Evolutionary conservation across 2,797 vertebrate genomes (phyloP), one percentile per base, ranked within the genome.

Genomic region (Alauda arvensis): DNA sequence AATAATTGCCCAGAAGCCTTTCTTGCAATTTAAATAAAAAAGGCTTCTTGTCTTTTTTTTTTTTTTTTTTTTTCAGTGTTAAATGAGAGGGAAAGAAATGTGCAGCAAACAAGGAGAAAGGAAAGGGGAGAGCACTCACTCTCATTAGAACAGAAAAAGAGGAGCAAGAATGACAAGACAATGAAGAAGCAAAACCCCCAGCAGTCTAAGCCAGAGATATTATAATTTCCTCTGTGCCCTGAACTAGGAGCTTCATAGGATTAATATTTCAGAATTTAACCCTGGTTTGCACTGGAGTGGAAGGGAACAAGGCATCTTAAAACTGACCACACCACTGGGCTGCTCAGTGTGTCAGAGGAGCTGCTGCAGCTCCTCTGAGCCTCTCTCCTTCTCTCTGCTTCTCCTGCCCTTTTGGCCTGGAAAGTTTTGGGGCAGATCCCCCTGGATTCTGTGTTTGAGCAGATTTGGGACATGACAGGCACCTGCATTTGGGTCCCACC

Each of bases 201-300:
- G 26, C n/a, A 65, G 33, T 23, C 14, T 67, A 55, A 80, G 37
- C 6, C 37, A 76, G 76, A 75, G 14, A 21, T 31, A 15, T 20
- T 18, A 23, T 17, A 2, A 46, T 48, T 88, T 83, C 52, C 28
- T 66, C 11, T 26, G 14, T 34, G 18, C 1, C 2, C 19, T 81
- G 48, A 26, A 40, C 31, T 25, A 33, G 14, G 26, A 21, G 9
- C 5, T 37, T 65, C 0, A 0, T 7, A 45, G 31, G 12, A 34
- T 17, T 17, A 33, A 45, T 48, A 31, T 62, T n/a, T 24, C 23
- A 26, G 55, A 91, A 85, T 83, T 43, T 12, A 49, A 51, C 12
- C 12, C 24, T 77, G 18, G 23, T 49, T 77, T 21, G 4, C 28
- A 13, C 6, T 1, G 10, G 24, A 45, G 29, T 40, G 45, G 15